These are phyloP conservation scores for Anthrax anthrax DNA, from an alignment of 2,888 invertebrate genomes.

Conservation along the genomic window DNA sequence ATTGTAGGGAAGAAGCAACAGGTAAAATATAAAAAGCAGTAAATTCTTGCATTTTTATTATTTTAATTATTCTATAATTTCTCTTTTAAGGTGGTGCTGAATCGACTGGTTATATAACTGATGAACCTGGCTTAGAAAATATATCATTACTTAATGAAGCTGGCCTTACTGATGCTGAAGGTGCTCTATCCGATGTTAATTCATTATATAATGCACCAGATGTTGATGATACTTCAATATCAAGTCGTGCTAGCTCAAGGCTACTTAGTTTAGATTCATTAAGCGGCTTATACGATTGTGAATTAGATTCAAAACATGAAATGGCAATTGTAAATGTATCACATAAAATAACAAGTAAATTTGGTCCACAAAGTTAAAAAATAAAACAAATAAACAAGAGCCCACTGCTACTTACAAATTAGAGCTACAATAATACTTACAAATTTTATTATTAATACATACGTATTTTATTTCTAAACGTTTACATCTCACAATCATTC, in stretches of 20 bases:
- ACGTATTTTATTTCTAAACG: too few species aligned
- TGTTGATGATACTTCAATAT: conserved; percentile 60
- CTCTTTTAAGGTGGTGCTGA: conserved; percentile 41
- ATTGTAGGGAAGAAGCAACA: conserved; percentile 49
- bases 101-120: conserved; percentile 75
- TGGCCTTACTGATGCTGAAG: conserved; percentile 76
- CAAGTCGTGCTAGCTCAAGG: conserved; percentile 69
- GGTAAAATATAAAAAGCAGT: conserved; percentile 21
- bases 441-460: too few species aligned
- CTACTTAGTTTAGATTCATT: conserved; percentile 67
- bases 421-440: too few species aligned
- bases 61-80: conserved; percentile 1
- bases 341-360: conserved; percentile 34
- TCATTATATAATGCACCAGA: conserved; percentile 58
- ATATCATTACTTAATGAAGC: conserved; percentile 74
- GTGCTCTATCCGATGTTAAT: conserved; percentile 74
- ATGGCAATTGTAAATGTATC: conserved; percentile 36
- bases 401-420: too few species aligned
- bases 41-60: neutral
- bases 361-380: conserved; percentile 26
- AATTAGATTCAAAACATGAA: conserved; percentile 36
- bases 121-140: conserved; percentile 74
- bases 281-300: conserved; percentile 64
- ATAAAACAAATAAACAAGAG: neutral
- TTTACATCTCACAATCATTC: too few species aligned